Conservation (phyloP, 2,797 vertebrate species). For the Mormyrops attenuatus region DNA sequence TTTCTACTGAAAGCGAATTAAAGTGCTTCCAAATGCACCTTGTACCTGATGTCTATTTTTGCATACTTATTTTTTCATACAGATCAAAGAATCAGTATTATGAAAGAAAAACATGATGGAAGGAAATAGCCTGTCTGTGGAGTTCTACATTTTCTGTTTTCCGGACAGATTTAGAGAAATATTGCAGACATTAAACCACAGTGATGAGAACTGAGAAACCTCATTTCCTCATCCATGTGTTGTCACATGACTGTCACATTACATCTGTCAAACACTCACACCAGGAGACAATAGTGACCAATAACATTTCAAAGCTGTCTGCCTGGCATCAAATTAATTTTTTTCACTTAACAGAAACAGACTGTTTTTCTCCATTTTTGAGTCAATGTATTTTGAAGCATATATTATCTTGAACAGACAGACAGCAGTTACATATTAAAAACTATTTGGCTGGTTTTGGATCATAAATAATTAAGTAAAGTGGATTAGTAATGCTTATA, state of each 20-base stretch:
- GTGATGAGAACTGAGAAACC: conserved; percentile 14
- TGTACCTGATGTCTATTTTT: background rate
- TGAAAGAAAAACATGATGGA: background rate
- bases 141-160: background rate
- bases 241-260: background rate
- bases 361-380: too few relatives aligned
- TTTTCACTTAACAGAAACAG: background rate
- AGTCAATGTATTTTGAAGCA: background rate
- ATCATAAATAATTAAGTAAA: background rate
- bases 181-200: background rate
- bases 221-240: background rate
- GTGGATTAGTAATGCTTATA: background rate
- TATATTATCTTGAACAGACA: background rate
- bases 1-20: background rate
- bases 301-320: background rate
- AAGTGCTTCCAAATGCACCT: background rate
- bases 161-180: background rate
- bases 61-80: background rate
- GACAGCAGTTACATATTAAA: background rate
- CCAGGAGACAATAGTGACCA: background rate
- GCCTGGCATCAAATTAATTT: background rate
- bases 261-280: background rate
- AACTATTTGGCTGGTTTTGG: background rate
- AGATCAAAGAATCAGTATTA: background rate
- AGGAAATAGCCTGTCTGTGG: background rate